These are phyloP conservation scores for Dicycla oo DNA, from an alignment of 2,888 invertebrate genomes.

Conservation along the genomic window DNA sequence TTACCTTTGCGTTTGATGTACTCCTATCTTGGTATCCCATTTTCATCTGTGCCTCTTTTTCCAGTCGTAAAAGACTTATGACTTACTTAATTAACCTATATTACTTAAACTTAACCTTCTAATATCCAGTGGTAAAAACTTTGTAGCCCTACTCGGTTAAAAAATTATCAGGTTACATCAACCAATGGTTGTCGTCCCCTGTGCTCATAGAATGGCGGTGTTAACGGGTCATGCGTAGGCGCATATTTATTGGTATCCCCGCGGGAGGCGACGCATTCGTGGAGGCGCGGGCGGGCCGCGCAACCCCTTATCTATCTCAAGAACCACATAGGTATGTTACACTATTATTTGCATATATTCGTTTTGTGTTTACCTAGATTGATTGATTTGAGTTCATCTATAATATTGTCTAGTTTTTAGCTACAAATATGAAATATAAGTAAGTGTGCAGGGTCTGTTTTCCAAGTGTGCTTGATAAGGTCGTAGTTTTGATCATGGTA, in stretches of 20 bases:
- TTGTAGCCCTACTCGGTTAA: neutral
- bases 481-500: no score
- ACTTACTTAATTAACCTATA: no score
- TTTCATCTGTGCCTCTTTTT: no score
- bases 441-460: neutral
- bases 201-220: conserved; percentile 72
- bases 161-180: neutral
- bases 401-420: neutral
- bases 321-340: conserved; percentile 57
- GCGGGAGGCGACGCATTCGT: conserved; percentile 77
- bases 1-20: neutral
- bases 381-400: neutral
- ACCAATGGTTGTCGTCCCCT: conserved; percentile 74
- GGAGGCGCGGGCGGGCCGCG: conserved; percentile 87
- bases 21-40: no score
- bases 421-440: neutral
- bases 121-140: neutral
- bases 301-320: conserved; percentile 72
- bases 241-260: conserved; percentile 85
- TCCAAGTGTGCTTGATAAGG: neutral
- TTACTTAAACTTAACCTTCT: no score
- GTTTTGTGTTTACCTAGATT: neutral
- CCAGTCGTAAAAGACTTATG: no score
- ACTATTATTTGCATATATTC: conserved; percentile 18
- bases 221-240: conserved; percentile 76